Evolutionary conservation across 2,888 invertebrate species (phyloP), one percentile per base, ranked within the genome.

Genomic region (Drosophila eohydei): DNA sequence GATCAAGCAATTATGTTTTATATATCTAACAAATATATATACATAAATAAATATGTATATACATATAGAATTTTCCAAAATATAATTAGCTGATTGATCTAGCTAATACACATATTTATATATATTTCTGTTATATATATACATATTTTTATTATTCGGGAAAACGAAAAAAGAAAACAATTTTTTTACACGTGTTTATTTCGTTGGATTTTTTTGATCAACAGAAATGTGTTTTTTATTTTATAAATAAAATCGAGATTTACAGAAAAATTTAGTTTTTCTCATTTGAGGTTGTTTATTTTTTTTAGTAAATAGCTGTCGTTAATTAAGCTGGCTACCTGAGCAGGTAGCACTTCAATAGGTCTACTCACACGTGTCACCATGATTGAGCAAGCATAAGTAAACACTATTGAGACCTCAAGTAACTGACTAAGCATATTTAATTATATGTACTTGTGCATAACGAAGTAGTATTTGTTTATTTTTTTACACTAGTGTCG

Each of bases 161-260:
- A 69, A 69, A 63, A 65, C 74, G 1, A 83, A 80, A 69, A 71
- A 63, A 71, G 16, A 21, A 30, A n/a, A 3, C 38, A 61, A 38
- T 11, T 38, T 55, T 70, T 74, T 66, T 51, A 58, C 62, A 69
- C 77, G 77, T 88, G 83, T 81, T 71, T 82, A 80, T 78, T 74
- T 76, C 68, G 76, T 81, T 90, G 90, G 88, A 89, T 87, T 89
- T 81, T 73, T 71, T 74, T 84, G 71, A 85, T 74, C 81, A 71
- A 83, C 71, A 71, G 79, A 81, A 72, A 88, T 85, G 84, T 88
- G 84, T 85, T 88, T 80, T 83, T 84, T 84, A 84, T 84, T 84
- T 84, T 84, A 84, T 84, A 84, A 84, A 84, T 84, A 88, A 84
- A 84, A 81, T 83, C 73, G 79, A 84, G 81, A 88, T 88, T 81